Conservation (phyloP, 2,888 invertebrate genomes). For the Monochamus alternatus region DNA sequence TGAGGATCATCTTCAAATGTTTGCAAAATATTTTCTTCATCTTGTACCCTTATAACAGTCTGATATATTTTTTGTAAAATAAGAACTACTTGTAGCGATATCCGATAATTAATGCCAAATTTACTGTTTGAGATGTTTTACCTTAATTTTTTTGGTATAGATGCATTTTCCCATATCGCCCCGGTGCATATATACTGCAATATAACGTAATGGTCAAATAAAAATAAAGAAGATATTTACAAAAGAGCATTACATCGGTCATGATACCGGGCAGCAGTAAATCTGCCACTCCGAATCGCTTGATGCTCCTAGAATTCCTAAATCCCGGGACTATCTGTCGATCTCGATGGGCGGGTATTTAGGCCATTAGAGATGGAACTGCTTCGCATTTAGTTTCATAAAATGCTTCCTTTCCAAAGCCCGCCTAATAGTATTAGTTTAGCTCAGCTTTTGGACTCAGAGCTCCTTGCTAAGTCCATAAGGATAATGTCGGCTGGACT, state of each 20-base stretch:
- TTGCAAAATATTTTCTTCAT: too few relatives aligned
- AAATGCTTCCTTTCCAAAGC: conserved; percentile 19
- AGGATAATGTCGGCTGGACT: background rate
- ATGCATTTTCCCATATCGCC: background rate
- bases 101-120: too few relatives aligned
- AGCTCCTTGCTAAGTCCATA: background rate
- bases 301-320: conserved; percentile 40
- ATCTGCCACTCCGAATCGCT: conserved; percentile 45
- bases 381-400: conserved; percentile 31
- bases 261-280: conserved; percentile 53
- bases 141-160: background rate
- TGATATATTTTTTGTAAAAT: too few relatives aligned
- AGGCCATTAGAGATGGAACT: conserved; percentile 24
- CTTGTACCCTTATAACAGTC: too few relatives aligned
- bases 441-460: conserved; percentile 3
- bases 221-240: conserved; percentile 56
- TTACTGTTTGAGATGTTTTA: background rate
- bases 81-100: too few relatives aligned
- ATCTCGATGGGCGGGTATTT: conserved; percentile 33
- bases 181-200: background rate
- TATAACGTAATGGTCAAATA: background rate
- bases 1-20: too few relatives aligned
- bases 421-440: conserved; percentile 24
- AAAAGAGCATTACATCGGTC: conserved; percentile 54
- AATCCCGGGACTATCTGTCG: conserved; percentile 43